These are phyloP conservation scores for Pseudopleuronectes americanus DNA, from an alignment of 2,797 vertebrate species.

Conservation along the genomic window DNA sequence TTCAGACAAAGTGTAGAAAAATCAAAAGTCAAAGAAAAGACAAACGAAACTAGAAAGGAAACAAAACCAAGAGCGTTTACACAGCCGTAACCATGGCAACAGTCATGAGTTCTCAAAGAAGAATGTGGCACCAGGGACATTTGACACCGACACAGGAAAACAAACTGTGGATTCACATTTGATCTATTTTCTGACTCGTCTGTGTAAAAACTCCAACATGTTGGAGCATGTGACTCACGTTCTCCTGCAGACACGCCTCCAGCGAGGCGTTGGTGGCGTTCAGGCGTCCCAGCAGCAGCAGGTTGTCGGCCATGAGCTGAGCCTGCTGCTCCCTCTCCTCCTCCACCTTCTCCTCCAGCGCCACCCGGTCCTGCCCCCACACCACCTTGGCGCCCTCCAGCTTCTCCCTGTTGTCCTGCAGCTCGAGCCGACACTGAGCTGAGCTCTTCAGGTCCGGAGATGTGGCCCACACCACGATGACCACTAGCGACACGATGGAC, in stretches of 20 bases:
- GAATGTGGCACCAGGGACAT: too few species aligned
- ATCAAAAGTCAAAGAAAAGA: too few species aligned
- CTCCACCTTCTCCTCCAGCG: conserved; percentile 68
- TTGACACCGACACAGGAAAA: too few species aligned
- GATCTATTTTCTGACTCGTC: too few species aligned
- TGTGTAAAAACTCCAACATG: too few species aligned
- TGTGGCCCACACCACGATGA: conserved; percentile 83
- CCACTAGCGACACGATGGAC: conserved; percentile 77
- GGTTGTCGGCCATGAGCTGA: conserved; percentile 10
- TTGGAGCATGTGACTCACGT: conserved; percentile 58
- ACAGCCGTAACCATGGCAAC: too few species aligned
- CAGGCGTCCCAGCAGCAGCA: conserved; percentile 41
- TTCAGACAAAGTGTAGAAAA: too few species aligned
- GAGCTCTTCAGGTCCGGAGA: conserved; percentile 75
- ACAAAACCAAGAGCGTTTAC: too few species aligned
- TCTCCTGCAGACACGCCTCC: conserved; percentile 60
- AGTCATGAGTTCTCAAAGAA: too few species aligned
- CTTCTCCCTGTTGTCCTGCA: conserved; percentile 44
- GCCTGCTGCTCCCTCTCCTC: conserved; percentile 41
- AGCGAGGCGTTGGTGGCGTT: conserved; percentile 64
- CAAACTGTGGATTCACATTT: too few species aligned
- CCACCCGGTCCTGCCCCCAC: conserved; percentile 60
- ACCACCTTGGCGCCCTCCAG: conserved; percentile 53
- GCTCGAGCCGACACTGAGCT: conserved; percentile 63
- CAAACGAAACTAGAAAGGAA: too few species aligned